Evolutionary conservation across 2,113 vertebrate genomes (phyloP), one percentile per base, ranked within the genome.

Genomic region (Thalassarche chlororhynchos): DNA sequence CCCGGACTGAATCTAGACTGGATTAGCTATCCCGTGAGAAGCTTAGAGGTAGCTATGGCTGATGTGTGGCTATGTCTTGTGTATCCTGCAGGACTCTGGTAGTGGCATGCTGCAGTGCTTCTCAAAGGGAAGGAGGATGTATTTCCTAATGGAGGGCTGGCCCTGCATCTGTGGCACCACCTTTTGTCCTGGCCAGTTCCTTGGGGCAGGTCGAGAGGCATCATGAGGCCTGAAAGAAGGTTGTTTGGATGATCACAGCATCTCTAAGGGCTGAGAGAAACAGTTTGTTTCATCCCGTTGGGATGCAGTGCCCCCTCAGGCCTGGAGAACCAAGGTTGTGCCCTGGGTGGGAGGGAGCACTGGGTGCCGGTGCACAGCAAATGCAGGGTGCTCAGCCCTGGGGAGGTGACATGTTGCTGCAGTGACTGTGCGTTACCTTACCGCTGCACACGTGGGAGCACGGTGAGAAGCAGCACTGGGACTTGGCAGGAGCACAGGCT

Each of bases 371-470:
- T 24, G n/a, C 17, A 2, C 1, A 3, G 79, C 34, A 12, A 24
- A 3, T 6, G 28, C 40, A 79, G 65, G 19, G 5, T 60, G 78
- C 57, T 51, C 65, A 18, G 74, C 65, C 61, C 47, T 24, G n/a
- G 31, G 28, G 21, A 84, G 49, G 62, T 76, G 40, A 34, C 54
- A 28, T 5, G 10, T 4, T 42, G 38, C 89, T 75, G 77, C 78
- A 62, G 55, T 16, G 64, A 26, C 25, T 0, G 1, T 38, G 38
- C 0, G 0, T 72, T 69, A 15, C 47, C 13, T 34, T 14, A 31
- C n/a, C 6, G 0, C 57, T 0, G 0, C 2, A 0, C 26, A 13
- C 1, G 4, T 26, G 44, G 49, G 54, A 80, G 61, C 17, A 1
- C 1, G 9, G 29, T 32, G 62, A 60, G 75, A 29, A 49, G 55